These are phyloP conservation scores for Acomys russatus DNA, from an alignment of 2,797 vertebrate species.

Conservation along the genomic window DNA sequence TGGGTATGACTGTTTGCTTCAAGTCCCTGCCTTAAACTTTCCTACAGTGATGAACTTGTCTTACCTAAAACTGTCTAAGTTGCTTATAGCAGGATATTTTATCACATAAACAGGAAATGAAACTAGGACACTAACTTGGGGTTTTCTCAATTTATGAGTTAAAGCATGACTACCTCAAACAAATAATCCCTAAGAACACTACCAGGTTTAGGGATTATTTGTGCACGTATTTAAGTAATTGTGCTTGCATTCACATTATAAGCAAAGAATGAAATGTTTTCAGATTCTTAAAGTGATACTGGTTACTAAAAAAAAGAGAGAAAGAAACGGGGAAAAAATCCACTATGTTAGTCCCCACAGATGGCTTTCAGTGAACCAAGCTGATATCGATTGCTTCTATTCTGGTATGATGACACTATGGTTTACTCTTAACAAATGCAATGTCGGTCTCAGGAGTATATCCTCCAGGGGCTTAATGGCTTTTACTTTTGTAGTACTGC, in stretches of 20 bases:
- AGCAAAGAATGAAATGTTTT: neutral
- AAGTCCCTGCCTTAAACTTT: neutral
- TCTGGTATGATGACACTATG: neutral
- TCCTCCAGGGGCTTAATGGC: neutral
- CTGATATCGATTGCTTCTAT: neutral
- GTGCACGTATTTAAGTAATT: neutral
- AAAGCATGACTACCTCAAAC: conserved; percentile 12
- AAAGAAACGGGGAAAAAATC: neutral
- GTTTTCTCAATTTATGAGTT: conserved; percentile 34
- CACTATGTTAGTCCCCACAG: neutral
- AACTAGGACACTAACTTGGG: neutral
- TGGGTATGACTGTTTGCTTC: neutral
- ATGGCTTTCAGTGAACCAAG: neutral
- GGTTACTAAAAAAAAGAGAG: neutral
- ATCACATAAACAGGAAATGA: neutral
- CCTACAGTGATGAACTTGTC: neutral
- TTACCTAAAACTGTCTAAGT: neutral
- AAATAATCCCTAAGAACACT: neutral
- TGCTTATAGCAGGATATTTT: neutral
- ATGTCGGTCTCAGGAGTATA: neutral
- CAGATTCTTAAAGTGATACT: conserved; percentile 23
- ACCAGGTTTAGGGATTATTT: neutral
- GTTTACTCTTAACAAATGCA: conserved; percentile 33
- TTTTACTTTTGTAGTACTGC: conserved; percentile 30
- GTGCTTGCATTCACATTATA: conserved; percentile 16